Conservation (phyloP, 2,113 vertebrate genomes). For the Equus przewalskii region DNA sequence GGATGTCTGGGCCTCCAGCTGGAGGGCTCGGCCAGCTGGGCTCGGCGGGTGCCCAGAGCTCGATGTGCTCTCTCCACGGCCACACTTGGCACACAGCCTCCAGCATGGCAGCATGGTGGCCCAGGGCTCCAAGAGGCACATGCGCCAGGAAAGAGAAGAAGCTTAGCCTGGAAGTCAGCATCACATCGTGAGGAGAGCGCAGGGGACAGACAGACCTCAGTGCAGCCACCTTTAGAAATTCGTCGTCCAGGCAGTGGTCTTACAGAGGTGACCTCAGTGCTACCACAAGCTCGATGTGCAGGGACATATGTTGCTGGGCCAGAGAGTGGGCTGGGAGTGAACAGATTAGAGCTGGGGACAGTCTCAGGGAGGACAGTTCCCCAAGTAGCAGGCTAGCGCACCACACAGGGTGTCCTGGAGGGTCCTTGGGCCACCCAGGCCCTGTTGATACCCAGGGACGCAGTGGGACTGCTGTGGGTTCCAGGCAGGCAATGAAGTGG, state of each 20-base stretch:
- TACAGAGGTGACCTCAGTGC: neutral
- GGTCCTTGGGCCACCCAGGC: neutral
- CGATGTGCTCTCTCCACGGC: neutral
- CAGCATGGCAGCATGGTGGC: neutral
- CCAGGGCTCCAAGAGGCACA: neutral
- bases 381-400: no score
- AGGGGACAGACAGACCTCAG: fast-evolving
- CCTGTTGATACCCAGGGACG: neutral
- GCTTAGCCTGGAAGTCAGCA: neutral
- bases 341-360: neutral
- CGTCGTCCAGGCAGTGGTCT: neutral
- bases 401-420: no score
- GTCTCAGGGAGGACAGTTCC: neutral
- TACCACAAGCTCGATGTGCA: neutral
- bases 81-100: neutral
- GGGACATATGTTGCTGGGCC: neutral
- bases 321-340: neutral
- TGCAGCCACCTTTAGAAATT: neutral
- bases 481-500: neutral
- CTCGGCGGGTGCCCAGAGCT: no score
- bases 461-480: no score
- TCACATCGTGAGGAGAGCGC: neutral
- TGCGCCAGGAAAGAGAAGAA: neutral
- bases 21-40: neutral
- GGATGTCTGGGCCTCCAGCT: neutral